Evolutionary conservation across 2,888 invertebrate genomes (phyloP).

Genomic region (Mythimna impura): DNA sequence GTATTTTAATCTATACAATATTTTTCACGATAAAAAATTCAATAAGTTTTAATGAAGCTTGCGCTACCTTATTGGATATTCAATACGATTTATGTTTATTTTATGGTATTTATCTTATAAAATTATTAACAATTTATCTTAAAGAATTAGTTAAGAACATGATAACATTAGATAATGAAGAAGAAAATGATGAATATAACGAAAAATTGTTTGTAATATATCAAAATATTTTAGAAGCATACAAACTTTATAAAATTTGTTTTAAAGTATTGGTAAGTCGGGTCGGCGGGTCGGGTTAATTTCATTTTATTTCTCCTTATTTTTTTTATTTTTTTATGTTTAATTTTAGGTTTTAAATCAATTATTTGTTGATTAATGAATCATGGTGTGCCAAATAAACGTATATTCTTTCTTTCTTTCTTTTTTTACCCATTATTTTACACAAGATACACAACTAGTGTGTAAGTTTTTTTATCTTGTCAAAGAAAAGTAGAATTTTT

Average conservation of each 20-base stretch:
- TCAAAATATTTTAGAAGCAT: not conserved
- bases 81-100: slow-evolving; percentile 13
- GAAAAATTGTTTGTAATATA: not conserved
- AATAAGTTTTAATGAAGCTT: not conserved
- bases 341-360: no score
- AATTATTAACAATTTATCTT: slow-evolving; percentile 2
- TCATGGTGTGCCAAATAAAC: no score
- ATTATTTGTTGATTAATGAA: no score
- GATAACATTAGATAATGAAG: not conserved
- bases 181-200: not conserved
- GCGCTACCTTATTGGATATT: rapidly evolving
- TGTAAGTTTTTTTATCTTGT: not conserved
- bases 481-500: not conserved
- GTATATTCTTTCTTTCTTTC: no score
- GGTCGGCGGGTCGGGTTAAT: no score
- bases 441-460: not conserved
- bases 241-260: not conserved
- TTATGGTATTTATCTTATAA: slow-evolving; percentile 5
- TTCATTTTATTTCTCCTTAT: no score
- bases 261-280: not conserved
- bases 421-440: no score
- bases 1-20: rapidly evolving
- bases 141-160: not conserved
- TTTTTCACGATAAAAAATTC: not conserved
- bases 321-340: no score